Conservation (phyloP, 2,888 invertebrate species). For the Troglohyphantes excavatus region DNA sequence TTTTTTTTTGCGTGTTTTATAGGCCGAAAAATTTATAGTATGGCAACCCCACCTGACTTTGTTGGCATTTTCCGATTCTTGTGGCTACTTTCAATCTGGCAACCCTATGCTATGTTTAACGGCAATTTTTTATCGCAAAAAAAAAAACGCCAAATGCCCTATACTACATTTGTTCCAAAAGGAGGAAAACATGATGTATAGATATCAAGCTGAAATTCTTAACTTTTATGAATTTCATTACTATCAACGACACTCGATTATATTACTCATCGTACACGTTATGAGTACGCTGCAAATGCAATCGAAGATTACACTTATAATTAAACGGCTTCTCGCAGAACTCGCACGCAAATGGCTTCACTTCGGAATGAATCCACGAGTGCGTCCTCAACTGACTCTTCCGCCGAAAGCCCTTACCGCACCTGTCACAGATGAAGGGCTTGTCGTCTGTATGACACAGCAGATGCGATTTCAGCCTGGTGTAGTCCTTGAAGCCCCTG, state of each 20-base stretch:
- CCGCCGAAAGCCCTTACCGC: background rate
- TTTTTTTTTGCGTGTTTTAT: no score
- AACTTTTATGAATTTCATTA: no score
- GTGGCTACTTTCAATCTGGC: no score
- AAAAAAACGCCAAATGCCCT: no score
- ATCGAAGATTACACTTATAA: background rate
- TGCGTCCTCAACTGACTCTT: background rate
- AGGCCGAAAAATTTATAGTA: no score
- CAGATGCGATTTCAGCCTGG: background rate
- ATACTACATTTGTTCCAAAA: no score
- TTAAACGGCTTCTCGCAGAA: background rate
- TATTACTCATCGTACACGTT: background rate
- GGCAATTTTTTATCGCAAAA: no score
- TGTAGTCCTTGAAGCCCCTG: background rate
- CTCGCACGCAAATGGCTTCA: background rate
- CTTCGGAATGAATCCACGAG: background rate
- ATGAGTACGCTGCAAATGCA: background rate
- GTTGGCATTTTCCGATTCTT: no score
- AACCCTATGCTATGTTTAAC: no score
- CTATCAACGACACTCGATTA: background rate
- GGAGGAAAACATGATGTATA: no score
- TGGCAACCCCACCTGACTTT: no score
- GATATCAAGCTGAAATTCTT: no score
- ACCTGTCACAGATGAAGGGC: background rate
- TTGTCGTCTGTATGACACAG: background rate